Conservation (phyloP, 2,888 invertebrate species). For the Coecobrya sp. region DNA sequence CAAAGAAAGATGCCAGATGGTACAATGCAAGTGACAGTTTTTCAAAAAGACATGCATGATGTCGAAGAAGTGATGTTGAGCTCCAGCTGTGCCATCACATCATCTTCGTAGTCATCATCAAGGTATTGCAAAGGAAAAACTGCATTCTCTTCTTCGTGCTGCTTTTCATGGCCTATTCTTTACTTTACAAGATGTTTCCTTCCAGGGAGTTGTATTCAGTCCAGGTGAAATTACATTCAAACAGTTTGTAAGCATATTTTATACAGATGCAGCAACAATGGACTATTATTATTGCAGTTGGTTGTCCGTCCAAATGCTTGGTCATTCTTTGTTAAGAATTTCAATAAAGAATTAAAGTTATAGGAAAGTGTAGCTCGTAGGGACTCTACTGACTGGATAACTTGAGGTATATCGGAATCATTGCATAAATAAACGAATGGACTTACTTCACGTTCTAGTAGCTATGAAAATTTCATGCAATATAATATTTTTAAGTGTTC, state of each 20-base stretch:
- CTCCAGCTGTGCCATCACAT: constrained; percentile 83
- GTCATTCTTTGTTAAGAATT: constrained; percentile 28
- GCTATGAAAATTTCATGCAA: neutral
- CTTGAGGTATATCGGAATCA: neutral
- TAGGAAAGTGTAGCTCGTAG: neutral
- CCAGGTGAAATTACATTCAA: constrained; percentile 29
- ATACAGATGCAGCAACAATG: constrained; percentile 59
- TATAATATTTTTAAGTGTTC: neutral
- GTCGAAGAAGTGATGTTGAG: constrained; percentile 81
- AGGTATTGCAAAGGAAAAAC: constrained; percentile 59
- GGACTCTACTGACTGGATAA: neutral
- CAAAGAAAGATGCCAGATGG: constrained; percentile 77
- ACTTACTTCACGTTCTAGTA: no score
- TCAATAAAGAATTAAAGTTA: neutral
- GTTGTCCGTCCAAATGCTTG: constrained; percentile 9
- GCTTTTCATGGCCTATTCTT: constrained; percentile 37
- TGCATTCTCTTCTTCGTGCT: constrained; percentile 70
- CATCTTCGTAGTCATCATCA: constrained; percentile 37
- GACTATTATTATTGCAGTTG: constrained; percentile 52
- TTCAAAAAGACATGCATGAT: constrained; percentile 73
- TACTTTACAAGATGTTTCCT: constrained; percentile 55
- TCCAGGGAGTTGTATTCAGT: constrained; percentile 22
- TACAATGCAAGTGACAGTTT: constrained; percentile 84
- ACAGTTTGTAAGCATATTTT: neutral
- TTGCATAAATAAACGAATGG: no score